Conservation (phyloP, 2,113 vertebrate genomes). For the Corythoichthys haematopterus region DNA sequence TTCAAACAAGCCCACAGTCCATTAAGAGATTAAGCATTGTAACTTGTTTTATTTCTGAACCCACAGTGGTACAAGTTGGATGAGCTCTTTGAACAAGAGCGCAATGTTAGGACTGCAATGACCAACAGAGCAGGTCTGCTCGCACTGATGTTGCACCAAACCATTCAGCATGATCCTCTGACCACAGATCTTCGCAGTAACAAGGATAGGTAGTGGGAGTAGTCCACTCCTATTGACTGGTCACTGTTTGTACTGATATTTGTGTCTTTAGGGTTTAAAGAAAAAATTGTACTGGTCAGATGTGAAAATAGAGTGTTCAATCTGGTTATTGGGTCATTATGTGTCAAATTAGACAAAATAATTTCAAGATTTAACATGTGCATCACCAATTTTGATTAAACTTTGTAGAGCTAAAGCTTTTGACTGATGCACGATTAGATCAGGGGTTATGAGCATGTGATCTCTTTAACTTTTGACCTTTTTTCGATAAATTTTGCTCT, state of each 20-base stretch:
- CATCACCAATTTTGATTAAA: too few relatives aligned
- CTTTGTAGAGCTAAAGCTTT: too few relatives aligned
- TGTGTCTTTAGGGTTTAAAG: background rate
- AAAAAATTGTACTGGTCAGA: conserved; percentile 13
- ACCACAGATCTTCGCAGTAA: conserved; percentile 84
- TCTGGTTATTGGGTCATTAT: conserved; percentile 12
- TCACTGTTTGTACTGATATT: conserved; percentile 5
- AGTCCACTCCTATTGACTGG: background rate
- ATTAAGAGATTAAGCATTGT: background rate
- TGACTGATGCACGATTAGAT: too few relatives aligned
- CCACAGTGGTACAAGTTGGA: conserved; percentile 91
- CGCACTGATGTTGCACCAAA: conserved; percentile 90
- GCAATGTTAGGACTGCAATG: conserved; percentile 89
- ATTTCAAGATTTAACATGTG: too few relatives aligned
- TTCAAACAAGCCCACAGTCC: background rate
- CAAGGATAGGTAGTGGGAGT: conserved; percentile 77
- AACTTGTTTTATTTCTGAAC: background rate
- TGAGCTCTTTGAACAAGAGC: conserved; percentile 89
- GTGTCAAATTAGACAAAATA: too few relatives aligned
- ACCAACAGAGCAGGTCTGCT: conserved; percentile 88
- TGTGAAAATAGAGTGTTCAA: conserved; percentile 23
- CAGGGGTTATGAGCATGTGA: too few relatives aligned
- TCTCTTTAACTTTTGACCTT: too few relatives aligned
- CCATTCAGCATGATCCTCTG: conserved; percentile 87
- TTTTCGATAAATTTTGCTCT: too few relatives aligned